These are phyloP conservation scores for Nerophis lumbriciformis DNA, from an alignment of 2,113 vertebrate species.

Conservation along the genomic window DNA sequence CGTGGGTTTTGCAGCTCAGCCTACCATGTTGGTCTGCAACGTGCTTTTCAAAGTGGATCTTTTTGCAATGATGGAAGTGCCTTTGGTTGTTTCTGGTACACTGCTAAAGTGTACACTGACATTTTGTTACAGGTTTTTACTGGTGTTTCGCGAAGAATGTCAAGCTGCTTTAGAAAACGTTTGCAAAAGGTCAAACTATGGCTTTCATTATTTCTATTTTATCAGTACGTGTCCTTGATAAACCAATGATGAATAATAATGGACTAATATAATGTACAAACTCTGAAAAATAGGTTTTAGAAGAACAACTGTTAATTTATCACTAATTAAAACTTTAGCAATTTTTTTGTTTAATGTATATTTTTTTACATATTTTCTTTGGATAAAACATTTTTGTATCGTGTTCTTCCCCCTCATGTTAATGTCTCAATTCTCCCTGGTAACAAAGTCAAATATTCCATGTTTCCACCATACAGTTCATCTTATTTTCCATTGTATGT, in stretches of 20 bases:
- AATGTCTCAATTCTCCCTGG: neutral
- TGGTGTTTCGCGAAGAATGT: conserved; percentile 43
- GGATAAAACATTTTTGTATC: neutral
- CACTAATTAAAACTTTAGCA: neutral
- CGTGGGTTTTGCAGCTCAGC: conserved; percentile 63
- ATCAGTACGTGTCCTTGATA: conserved; percentile 2
- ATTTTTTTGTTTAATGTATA: conserved; percentile 2
- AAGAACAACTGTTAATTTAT: neutral
- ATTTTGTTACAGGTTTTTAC: conserved; percentile 28
- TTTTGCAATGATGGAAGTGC: conserved; percentile 61
- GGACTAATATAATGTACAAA: neutral
- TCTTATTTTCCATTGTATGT: neutral
- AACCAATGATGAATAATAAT: conserved; percentile 6
- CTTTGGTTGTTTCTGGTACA: conserved; percentile 46
- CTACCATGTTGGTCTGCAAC: conserved; percentile 51
- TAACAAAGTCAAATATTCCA: neutral
- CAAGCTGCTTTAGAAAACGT: conserved; percentile 23
- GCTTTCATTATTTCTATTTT: neutral
- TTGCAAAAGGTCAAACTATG: neutral
- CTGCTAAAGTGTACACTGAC: conserved; percentile 14
- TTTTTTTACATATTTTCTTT: conserved; percentile 11
- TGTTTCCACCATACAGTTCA: neutral
- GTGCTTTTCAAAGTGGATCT: conserved; percentile 18
- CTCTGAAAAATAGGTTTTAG: neutral
- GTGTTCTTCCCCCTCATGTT: neutral